phyloP scores from a whole-genome alignment of 2,797 vertebrate species.

The Gallinago stenura region DNA sequence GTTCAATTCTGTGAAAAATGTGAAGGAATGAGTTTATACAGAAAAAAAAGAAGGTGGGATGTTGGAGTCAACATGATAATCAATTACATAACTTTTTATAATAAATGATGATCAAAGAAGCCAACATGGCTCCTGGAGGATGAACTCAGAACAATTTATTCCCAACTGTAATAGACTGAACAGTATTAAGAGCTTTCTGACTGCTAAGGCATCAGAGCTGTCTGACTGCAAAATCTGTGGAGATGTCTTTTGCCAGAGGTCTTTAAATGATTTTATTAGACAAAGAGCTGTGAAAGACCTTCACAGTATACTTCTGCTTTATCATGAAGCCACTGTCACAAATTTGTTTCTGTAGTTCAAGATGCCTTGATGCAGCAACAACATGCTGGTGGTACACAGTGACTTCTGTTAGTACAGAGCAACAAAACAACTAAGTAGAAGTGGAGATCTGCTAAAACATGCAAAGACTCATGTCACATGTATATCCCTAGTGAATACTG shows the following conservation, averaged over 20 bases:
- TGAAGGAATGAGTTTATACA: neutral
- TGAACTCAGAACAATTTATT: neutral
- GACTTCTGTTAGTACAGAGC: neutral
- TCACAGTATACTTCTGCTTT: neutral
- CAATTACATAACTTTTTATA: neutral
- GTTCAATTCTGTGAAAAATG: neutral
- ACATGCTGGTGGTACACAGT: neutral
- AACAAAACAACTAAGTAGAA: neutral
- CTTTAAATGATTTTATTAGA: neutral
- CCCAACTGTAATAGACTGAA: neutral
- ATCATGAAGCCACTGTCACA: neutral
- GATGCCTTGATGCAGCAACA: neutral
- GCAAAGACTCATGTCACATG: neutral
- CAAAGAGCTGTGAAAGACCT: neutral
- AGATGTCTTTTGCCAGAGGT: neutral
- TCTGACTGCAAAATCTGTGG: neutral
- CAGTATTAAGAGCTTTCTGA: neutral
- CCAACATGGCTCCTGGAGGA: neutral
- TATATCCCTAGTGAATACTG: neutral
- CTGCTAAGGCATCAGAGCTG: neutral
- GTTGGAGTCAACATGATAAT: neutral
- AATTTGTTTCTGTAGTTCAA: neutral
- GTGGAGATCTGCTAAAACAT: neutral
- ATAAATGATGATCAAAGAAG: neutral
- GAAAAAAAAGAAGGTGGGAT: neutral